Evolutionary conservation across 2,888 invertebrate genomes (phyloP), one percentile per base, ranked within the genome.

Genomic region (Cheilosia vulpina): DNA sequence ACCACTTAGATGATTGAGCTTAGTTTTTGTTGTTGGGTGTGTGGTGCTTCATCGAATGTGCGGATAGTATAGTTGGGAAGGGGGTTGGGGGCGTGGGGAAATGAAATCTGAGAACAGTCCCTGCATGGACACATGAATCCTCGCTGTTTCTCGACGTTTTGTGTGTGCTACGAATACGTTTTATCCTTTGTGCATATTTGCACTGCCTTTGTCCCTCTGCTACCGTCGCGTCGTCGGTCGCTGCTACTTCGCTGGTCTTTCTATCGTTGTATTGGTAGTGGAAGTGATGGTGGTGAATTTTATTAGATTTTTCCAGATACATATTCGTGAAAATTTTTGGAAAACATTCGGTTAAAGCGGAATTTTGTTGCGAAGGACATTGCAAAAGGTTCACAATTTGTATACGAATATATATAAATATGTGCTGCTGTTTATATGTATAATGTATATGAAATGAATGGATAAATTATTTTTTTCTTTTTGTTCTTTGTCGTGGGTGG

Each of bases 171-270:
- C 58, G 57, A 84, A 79, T 71, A 80, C 80, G 85, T 72, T 85
- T 81, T 68, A 85, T 80, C 76, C 85, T 85, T 77, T 85, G 85
- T 85, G 85, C 85, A 85, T 85, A 85, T 81, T 85, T 85, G 85
- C 72, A 81, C 77, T 85, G n/a, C 71, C 65, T 72, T 80, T 65
- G 55, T 71, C 81, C 50, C 71, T 78, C 71, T 50, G 68, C 63
- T 63, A 58, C 52, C 11, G 27, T 31, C 31, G 31, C 31, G 31
- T 31, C 31, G 6, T 31, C 31, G 31, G 31, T 9, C 9, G 19
- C 41, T 34, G 19, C 62, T 65, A 68, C 57, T 85, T 77, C 57
- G 73, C 41, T 58, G 62, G 71, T 55, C 76, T 80, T 15, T 57
- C 76, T 85, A 72, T 85, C 63, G 62, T 53, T 80, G 84, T 80